Conservation (phyloP, 2,113 vertebrate species). For the Hemicordylus capensis region DNA sequence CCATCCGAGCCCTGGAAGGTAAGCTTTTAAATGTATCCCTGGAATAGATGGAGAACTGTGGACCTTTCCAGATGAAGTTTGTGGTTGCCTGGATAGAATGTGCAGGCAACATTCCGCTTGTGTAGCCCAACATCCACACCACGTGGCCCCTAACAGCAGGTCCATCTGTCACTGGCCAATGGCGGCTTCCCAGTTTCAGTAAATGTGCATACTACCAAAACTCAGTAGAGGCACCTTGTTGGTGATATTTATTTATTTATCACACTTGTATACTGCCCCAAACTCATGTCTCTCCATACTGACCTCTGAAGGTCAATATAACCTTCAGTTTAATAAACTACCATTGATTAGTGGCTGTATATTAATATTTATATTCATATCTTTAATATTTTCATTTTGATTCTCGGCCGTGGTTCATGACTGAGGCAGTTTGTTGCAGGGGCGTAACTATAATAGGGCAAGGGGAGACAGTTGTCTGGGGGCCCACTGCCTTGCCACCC, state of each 20-base stretch:
- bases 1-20: background rate
- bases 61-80: background rate
- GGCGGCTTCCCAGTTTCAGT: background rate
- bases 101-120: background rate
- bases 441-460: too few relatives aligned
- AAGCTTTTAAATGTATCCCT: background rate
- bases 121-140: background rate
- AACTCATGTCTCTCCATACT: too few relatives aligned
- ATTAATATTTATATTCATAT: too few relatives aligned
- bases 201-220: background rate
- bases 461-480: too few relatives aligned
- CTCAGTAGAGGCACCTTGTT: background rate
- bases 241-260: too few relatives aligned
- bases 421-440: too few relatives aligned
- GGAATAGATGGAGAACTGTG: background rate
- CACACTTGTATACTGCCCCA: too few relatives aligned
- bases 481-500: too few relatives aligned
- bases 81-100: background rate
- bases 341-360: too few relatives aligned
- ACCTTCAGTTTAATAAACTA: background rate
- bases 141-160: background rate
- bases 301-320: background rate
- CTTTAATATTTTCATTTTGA: background rate
- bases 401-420: background rate
- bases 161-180: background rate